Conservation (phyloP, 2,888 invertebrate genomes). For the Amiota communis region DNA sequence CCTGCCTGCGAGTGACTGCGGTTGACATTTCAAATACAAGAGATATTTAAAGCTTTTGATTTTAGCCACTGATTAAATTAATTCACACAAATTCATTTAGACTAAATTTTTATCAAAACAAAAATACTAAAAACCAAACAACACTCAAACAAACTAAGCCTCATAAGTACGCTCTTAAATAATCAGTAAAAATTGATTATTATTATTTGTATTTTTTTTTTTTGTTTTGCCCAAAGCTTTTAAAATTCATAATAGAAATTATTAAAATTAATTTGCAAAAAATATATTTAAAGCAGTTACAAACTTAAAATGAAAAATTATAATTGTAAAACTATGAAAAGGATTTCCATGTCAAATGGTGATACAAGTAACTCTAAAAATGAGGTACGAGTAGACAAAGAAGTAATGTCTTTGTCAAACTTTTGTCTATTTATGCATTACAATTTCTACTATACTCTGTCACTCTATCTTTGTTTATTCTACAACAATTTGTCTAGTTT, state of each 20-base stretch:
- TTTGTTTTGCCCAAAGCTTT: not conserved
- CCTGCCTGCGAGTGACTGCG: slow-evolving; percentile 32
- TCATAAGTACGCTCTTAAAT: too few species aligned
- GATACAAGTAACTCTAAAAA: not conserved
- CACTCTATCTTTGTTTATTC: not conserved
- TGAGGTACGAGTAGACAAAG: not conserved
- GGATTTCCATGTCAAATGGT: too few species aligned
- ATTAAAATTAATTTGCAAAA: too few species aligned
- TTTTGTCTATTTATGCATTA: not conserved
- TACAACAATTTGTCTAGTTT: not conserved
- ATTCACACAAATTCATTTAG: not conserved
- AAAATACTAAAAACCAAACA: not conserved
- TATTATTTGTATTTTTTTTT: too few species aligned
- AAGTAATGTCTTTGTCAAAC: not conserved
- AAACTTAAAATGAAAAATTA: too few species aligned
- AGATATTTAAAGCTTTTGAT: slow-evolving; percentile 42
- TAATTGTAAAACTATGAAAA: too few species aligned
- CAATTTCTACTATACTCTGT: not conserved
- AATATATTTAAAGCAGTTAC: not conserved
- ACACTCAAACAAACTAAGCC: too few species aligned
- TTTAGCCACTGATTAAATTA: slow-evolving; percentile 12
- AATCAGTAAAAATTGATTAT: too few species aligned
- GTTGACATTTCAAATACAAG: slow-evolving; percentile 51
- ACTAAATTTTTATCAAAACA: not conserved
- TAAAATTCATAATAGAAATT: too few species aligned